Base-by-base conservation (phyloP, 2,888 invertebrate genomes). In the Chaitophorus viminalis region DNA sequence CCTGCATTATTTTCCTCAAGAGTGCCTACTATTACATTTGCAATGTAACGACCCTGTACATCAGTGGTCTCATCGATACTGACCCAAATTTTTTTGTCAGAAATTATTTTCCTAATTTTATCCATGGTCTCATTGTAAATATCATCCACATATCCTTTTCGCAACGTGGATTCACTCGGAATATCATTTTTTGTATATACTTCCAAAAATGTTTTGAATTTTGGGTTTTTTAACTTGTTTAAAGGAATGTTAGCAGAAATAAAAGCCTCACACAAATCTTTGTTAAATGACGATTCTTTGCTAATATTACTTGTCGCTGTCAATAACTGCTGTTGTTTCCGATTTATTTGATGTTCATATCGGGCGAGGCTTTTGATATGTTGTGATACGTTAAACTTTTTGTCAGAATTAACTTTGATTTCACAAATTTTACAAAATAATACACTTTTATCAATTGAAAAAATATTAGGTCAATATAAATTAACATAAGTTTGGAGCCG, bases 171-270 rank as follows among this genome's bases (percentile, higher is more conserved):
- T n/a, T n/a, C n/a, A n/a, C n/a, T n/a, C 6, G 70, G 31, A 17
- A 72, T 17, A 72, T 72, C 70, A 29, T 72, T 72, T 72, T 72
- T 18, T 14, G 31, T 72, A 17, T 72, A 72, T 31, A 33, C 5
- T 8, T 33, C 6, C 29, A 72, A 72, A 17, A 72, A 72, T 60
- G 8, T 8, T 14, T 18, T 8, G 17, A 60, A 60, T 18, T 60
- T 18, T 60, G 31, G 14, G 29, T 72, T 72, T 31, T 33, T 5
- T 72, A 72, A 72, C 31, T 72, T 72, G 70, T 72, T 29, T 8
- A 72, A 29, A 5, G 70, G 9, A 29, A 72, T 75, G n/a, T 75
- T 75, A 75, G 75, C 75, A 21, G 75, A 75, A 25, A 75, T 75
- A 17, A 72, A 29, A 29, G 31, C 29, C 29, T 29, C 29, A 29